Base-by-base conservation (phyloP, 2,888 invertebrate genomes). In the Limnephilus auricula region DNA sequence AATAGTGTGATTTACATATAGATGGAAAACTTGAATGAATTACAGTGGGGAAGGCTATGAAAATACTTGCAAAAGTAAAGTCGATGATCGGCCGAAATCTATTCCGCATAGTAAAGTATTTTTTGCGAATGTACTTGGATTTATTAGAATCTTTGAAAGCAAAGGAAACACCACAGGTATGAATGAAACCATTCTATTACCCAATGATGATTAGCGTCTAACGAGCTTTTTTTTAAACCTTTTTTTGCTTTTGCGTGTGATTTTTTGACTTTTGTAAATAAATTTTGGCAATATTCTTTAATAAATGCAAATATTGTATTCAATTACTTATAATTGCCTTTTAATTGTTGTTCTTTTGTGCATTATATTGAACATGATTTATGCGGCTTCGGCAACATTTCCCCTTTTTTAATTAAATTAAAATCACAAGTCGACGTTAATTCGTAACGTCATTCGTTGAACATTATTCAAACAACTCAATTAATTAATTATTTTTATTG, bases 1-100 rank as follows among this genome's bases (percentile, higher is more conserved):
- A 80, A 80, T 80, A 80, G 80, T 32, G 80, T 80, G 80, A 80
- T 80, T 80, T 80, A 80, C 80, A 80, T 80, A 80, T 80, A 80
- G 80, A 80, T 80, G 80, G 80, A 80, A 80, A 80, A 80, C 80
- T 80, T 31, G 31, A 80, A 80, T 80, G 80, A 80, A 80, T 80
- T 32, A 32, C 80, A 32, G 31, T 80, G 80, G 30, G 15, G 32
- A 80, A 80, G 25, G 65, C 65, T 65, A 65, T 65, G 65, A 65
- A 65, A 65, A 65, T 65, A 65, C 25, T 65, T 65, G 65, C 65
- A 65, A 65, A 65, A 65, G n/a, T 65, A 65, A 65, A 65, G 65
- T 65, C 65, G 25, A 65, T 65, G 25, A 65, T 65, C n/a, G 65
- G 65, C 25, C n/a, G 65, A 65, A 65, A 65, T 65, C 25, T 65